Evolutionary conservation across 1,140 invertebrate species (phyloP).

Genomic region (Hyles euphorbiae): DNA sequence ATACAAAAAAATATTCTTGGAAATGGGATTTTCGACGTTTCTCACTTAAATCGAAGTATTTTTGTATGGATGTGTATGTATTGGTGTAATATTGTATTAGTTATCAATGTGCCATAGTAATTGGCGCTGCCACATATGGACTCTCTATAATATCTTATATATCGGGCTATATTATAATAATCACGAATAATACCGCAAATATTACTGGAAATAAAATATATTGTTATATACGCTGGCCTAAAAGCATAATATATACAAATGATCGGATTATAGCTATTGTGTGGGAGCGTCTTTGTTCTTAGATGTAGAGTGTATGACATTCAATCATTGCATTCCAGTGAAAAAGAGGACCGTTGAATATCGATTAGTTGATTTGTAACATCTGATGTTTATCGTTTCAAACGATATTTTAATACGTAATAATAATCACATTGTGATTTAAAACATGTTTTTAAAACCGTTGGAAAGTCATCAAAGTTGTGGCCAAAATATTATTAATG

Average conservation of each 20-base stretch:
- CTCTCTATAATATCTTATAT: no score
- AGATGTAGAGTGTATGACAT: conserved; percentile 12
- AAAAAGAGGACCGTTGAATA: no score
- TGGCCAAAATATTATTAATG: conserved; percentile 17
- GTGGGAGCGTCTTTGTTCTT: background rate
- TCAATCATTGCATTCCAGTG: conserved; percentile 15
- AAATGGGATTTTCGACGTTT: background rate
- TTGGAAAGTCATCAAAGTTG: conserved; percentile 21
- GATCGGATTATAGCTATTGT: no score
- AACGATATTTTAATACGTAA: conserved; percentile 33
- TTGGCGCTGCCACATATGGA: background rate
- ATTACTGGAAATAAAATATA: no score
- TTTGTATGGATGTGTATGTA: conserved; percentile 52
- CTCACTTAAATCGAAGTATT: conserved; percentile 34
- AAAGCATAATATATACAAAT: no score
- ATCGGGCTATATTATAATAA: no score
- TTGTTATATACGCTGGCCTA: no score
- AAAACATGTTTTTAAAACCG: background rate
- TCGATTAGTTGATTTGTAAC: conserved; percentile 11
- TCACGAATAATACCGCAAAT: no score
- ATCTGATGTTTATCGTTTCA: conserved; percentile 33
- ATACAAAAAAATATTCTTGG: background rate
- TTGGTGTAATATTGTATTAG: conserved; percentile 14
- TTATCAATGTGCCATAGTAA: conserved; percentile 15
- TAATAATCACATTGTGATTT: conserved; percentile 1